These are phyloP conservation scores for Cyclargus thomasi DNA, from an alignment of 1,140 invertebrate species.

Conservation along the genomic window DNA sequence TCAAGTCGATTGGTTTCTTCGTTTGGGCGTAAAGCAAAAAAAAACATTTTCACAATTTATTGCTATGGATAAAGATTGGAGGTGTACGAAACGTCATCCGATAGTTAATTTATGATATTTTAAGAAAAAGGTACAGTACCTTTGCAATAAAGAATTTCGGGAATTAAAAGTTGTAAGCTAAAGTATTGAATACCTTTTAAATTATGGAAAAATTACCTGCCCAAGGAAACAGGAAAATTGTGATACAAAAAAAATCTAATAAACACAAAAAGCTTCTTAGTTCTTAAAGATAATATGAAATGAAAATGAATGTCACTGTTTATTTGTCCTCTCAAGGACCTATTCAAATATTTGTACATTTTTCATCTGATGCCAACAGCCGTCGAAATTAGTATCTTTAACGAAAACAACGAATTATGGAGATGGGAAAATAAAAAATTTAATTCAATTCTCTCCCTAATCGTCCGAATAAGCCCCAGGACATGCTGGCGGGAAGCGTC, in stretches of 20 bases:
- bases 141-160: no score
- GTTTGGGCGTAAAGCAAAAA: no score
- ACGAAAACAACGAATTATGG: constrained; percentile 8
- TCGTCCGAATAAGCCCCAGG: not conserved
- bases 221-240: not conserved
- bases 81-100: no score
- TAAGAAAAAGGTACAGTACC: no score
- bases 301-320: not conserved
- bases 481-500: not conserved
- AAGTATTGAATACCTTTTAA: not conserved
- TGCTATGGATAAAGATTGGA: no score
- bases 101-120: no score
- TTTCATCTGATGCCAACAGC: not conserved
- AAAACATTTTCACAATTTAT: no score
- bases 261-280: not conserved
- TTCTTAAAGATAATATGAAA: not conserved
- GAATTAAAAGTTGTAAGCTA: not conserved
- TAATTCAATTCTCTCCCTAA: constrained; percentile 12
- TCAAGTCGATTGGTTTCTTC: no score
- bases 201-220: no score
- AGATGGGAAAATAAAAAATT: constrained; percentile 4
- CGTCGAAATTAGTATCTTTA: constrained; percentile 11
- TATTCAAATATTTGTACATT: constrained; percentile 1
- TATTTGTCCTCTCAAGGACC: not conserved
- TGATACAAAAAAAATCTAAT: not conserved